These are phyloP conservation scores for Leptinotarsa defecta DNA, from an alignment of 1,140 invertebrate genomes.

Conservation along the genomic window DNA sequence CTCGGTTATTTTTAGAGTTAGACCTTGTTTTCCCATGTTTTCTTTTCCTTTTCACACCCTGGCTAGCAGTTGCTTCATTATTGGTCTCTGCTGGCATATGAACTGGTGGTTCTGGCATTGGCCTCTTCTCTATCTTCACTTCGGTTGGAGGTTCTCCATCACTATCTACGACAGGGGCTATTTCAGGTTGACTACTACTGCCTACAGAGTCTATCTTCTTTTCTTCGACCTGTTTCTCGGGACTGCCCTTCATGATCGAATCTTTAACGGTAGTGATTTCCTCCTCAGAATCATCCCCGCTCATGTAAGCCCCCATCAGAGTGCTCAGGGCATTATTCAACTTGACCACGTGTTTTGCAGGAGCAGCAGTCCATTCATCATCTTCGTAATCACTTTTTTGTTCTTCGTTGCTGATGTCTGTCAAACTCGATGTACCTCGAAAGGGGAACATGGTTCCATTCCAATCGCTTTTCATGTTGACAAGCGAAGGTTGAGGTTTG, in stretches of 20 bases:
- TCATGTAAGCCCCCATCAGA: conserved; percentile 61
- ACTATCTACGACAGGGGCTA: conserved; percentile 26
- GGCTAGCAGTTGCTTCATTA: conserved; percentile 14
- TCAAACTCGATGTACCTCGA: conserved; percentile 52
- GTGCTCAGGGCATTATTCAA: conserved; percentile 60
- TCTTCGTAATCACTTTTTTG: conserved; percentile 49
- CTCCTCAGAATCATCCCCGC: conserved; percentile 54
- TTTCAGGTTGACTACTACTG: conserved; percentile 32
- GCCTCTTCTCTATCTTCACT: conserved; percentile 43
- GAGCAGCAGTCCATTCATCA: conserved; percentile 50
- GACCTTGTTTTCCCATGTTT: conserved; percentile 33
- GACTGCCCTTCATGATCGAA: no score
- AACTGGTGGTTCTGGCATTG: conserved; percentile 1
- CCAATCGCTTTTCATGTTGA: conserved; percentile 51
- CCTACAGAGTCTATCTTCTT: conserved; percentile 28
- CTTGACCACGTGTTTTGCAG: conserved; percentile 34
- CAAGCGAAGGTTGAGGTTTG: conserved; percentile 38
- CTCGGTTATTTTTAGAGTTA: neutral
- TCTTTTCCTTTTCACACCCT: conserved; percentile 28
- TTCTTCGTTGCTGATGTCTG: conserved; percentile 38
- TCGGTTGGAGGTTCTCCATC: conserved; percentile 57
- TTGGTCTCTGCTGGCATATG: conserved; percentile 9
- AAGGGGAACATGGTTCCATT: conserved; percentile 56
- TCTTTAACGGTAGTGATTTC: conserved; percentile 20
- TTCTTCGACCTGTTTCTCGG: conserved; percentile 21